These are phyloP conservation scores for Theocolax elegans DNA, from an alignment of 1,140 invertebrate genomes.

Conservation along the genomic window DNA sequence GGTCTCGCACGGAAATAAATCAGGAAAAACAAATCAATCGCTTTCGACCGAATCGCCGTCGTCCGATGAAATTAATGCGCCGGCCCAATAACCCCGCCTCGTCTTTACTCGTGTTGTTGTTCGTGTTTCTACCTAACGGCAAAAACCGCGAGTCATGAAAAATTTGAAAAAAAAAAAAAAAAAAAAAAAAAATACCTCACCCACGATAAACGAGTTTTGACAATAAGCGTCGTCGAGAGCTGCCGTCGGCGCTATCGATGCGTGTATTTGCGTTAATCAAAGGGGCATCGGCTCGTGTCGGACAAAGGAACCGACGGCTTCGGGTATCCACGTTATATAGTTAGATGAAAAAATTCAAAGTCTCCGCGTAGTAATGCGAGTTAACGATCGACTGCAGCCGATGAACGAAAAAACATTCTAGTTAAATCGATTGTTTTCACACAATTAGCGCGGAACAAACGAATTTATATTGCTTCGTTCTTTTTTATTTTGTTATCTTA, in stretches of 20 bases:
- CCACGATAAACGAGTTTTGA: slow-evolving; percentile 35
- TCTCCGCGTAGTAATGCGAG: too few relatives aligned
- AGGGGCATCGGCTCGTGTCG: not conserved
- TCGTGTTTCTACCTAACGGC: too few relatives aligned
- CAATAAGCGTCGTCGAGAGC: slow-evolving; percentile 30
- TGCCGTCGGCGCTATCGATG: slow-evolving; percentile 4
- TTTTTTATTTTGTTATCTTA: too few relatives aligned
- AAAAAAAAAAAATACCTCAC: slow-evolving; percentile 1
- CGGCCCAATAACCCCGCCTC: too few relatives aligned
- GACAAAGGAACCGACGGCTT: slow-evolving; percentile 7
- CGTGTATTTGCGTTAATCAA: not conserved
- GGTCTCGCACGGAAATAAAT: not conserved
- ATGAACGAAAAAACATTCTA: too few relatives aligned
- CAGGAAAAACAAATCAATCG: slow-evolving; percentile 21
- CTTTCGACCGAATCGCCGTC: not conserved
- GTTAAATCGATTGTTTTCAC: too few relatives aligned
- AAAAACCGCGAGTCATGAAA: slow-evolving; percentile 17
- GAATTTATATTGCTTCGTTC: too few relatives aligned
- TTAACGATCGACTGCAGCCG: too few relatives aligned
- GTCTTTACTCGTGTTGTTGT: too few relatives aligned
- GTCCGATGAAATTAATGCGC: slow-evolving; percentile 4
- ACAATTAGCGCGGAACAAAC: too few relatives aligned
- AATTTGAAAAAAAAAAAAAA: slow-evolving; percentile 9
- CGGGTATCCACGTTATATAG: too few relatives aligned
- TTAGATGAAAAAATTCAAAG: too few relatives aligned